A percentile compares a stretch with the other conserved stretches of the same genome.
Evolutionary conservation across 1,140 invertebrate genomes (phyloP).

Genomic region (Oncopodura yosiiana): DNA sequence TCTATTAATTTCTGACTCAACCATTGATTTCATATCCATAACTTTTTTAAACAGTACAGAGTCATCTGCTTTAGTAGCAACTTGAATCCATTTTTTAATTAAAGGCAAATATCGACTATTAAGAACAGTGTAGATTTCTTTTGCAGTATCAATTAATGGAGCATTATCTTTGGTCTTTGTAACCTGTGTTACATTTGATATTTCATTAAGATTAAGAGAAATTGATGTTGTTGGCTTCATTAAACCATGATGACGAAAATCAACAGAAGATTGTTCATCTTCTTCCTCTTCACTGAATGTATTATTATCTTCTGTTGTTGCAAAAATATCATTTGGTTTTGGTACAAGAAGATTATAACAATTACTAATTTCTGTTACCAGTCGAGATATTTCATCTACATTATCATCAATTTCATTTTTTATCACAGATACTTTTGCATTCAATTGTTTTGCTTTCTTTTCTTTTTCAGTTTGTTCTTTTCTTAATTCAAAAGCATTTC

Average conservation of each 20-base stretch:
- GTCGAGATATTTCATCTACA: slow-evolving; percentile 35
- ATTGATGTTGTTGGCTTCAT: slow-evolving; percentile 22
- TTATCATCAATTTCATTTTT: slow-evolving; percentile 35
- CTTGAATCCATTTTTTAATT: slow-evolving; percentile 37
- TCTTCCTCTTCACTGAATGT: slow-evolving; percentile 13
- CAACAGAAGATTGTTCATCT: slow-evolving; percentile 20
- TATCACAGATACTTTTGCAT: slow-evolving; percentile 33
- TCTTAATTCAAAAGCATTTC: slow-evolving; percentile 26
- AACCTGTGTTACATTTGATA: slow-evolving; percentile 20
- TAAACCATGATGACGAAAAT: slow-evolving; percentile 36
- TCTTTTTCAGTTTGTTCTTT: slow-evolving; percentile 12
- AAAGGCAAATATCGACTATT: slow-evolving; percentile 36
- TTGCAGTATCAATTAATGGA: slow-evolving; percentile 36
- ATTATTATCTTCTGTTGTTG: slow-evolving; percentile 12
- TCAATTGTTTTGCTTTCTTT: slow-evolving; percentile 10
- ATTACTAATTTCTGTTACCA: slow-evolving; percentile 36
- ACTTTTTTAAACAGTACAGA: slow-evolving; percentile 20
- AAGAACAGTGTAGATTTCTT: slow-evolving; percentile 35
- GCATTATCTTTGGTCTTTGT: slow-evolving; percentile 37
- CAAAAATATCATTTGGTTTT: slow-evolving; percentile 37
- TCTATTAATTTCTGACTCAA: slow-evolving; percentile 28
- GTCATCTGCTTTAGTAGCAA: slow-evolving; percentile 32
- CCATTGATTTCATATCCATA: slow-evolving; percentile 27
- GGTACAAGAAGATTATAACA: slow-evolving; percentile 38
- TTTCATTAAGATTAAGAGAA: slow-evolving; percentile 6